Conservation (phyloP, 2,797 vertebrate genomes). For the Sorex maritimensis region DNA sequence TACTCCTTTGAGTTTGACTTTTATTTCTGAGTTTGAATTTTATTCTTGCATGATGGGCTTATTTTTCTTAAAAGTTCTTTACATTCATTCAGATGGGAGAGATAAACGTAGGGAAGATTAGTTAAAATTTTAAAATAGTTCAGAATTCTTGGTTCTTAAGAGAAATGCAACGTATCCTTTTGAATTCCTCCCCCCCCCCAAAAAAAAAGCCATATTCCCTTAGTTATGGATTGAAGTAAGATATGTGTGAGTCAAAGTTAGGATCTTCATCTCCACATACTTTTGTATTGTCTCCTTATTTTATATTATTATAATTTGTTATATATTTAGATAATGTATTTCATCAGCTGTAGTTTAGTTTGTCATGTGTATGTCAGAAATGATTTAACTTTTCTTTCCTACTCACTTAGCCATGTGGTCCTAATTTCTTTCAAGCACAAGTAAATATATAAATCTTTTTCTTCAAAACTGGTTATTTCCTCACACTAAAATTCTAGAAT, state of each 20-base stretch:
- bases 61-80: conserved; percentile 56
- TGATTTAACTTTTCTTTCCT: background rate
- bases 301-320: conserved; percentile 11
- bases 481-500: conserved; percentile 16
- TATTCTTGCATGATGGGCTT: conserved; percentile 69
- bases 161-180: background rate
- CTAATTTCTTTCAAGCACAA: conserved; percentile 33
- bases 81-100: background rate
- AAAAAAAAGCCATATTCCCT: background rate
- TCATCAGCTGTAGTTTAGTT: background rate
- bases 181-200: background rate
- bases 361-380: background rate
- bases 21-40: conserved; percentile 35
- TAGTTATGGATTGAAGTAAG: conserved; percentile 40
- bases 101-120: conserved; percentile 27
- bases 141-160: background rate
- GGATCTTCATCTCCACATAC: background rate
- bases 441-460: background rate
- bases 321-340: conserved; percentile 38
- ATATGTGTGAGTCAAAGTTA: conserved; percentile 24
- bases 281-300: conserved; percentile 16
- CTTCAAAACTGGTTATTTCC: conserved; percentile 32
- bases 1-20: conserved; percentile 67
- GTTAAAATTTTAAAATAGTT: conserved; percentile 36
- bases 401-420: background rate